Percentiles rank a stretch among this genome's conserved stretches.
These are phyloP conservation scores for Gobio gobio DNA, from an alignment of 2,113 vertebrate species.

Conservation along the genomic window DNA sequence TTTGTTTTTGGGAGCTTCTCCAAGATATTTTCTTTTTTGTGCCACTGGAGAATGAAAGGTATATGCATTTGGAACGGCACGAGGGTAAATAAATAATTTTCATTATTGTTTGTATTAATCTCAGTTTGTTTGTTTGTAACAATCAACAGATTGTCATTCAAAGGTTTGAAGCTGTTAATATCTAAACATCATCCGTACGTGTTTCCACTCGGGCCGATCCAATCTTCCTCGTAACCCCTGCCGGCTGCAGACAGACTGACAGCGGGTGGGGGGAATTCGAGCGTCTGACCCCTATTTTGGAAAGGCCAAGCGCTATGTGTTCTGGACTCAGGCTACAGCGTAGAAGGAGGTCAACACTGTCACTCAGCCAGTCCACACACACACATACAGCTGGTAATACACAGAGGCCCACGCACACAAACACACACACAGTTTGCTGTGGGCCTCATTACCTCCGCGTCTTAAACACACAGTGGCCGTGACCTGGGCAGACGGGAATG, in stretches of 20 bases:
- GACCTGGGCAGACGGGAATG: conserved; percentile 43
- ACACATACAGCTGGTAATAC: conserved; percentile 13
- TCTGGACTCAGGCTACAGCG: not conserved
- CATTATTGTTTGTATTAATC: not conserved
- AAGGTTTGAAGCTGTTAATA: not conserved
- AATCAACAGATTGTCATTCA: not conserved
- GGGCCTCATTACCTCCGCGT: conserved; percentile 2
- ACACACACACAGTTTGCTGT: conserved; percentile 30
- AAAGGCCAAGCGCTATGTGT: conserved; percentile 38
- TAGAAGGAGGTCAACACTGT: conserved; percentile 34
- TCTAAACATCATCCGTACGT: not conserved
- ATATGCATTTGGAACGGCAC: too few species aligned
- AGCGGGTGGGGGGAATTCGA: not conserved
- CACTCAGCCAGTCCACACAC: conserved; percentile 31
- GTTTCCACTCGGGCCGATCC: not conserved
- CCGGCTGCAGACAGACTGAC: conserved; percentile 22
- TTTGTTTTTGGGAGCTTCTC: too few species aligned
- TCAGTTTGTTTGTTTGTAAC: not conserved
- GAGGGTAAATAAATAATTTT: not conserved
- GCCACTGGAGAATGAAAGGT: too few species aligned
- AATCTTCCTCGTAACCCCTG: conserved; percentile 30
- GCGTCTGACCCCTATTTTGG: conserved; percentile 48
- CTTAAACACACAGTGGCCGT: conserved; percentile 26
- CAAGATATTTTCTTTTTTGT: too few species aligned
- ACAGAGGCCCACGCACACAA: conserved; percentile 14